A percentile compares a stretch with the other conserved stretches of the same genome.
Evolutionary conservation across 2,113 vertebrate genomes (phyloP).

Genomic region (Lamprologus tigripictilis): DNA sequence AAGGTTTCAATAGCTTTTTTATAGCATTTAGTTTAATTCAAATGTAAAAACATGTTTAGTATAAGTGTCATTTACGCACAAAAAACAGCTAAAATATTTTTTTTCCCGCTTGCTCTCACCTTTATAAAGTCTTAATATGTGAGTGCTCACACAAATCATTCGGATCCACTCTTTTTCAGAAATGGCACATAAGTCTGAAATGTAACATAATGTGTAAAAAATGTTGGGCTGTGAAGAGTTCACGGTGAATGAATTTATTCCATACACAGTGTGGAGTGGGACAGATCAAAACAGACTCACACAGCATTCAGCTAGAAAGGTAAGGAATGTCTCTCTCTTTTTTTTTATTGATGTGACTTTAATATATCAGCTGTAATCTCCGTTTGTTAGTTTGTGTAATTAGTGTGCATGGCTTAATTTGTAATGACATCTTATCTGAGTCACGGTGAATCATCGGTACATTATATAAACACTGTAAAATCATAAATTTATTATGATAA

Average conservation of each 20-base stretch:
- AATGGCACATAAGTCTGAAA: conserved; percentile 62
- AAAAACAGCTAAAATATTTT: background rate
- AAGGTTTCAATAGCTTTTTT: background rate
- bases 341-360: background rate
- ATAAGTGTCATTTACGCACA: background rate
- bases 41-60: background rate
- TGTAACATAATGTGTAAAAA: conserved; percentile 67
- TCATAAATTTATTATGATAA: background rate
- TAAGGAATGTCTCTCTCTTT: background rate
- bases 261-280: background rate
- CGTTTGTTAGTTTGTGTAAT: background rate
- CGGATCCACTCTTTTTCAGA: conserved; percentile 21
- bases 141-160: conserved; percentile 1
- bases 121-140: background rate
- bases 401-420: background rate
- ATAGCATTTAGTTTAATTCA: background rate
- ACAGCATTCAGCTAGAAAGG: conserved; percentile 25
- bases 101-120: background rate
- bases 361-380: background rate
- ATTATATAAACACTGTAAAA: background rate
- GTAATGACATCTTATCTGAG: background rate
- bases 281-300: conserved; percentile 14
- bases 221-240: conserved; percentile 18
- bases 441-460: background rate
- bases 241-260: conserved; percentile 35